Evolutionary conservation across 53 echinoderm and acorn worm species (phyloP).

Genomic region (Echinarachnius parma): DNA sequence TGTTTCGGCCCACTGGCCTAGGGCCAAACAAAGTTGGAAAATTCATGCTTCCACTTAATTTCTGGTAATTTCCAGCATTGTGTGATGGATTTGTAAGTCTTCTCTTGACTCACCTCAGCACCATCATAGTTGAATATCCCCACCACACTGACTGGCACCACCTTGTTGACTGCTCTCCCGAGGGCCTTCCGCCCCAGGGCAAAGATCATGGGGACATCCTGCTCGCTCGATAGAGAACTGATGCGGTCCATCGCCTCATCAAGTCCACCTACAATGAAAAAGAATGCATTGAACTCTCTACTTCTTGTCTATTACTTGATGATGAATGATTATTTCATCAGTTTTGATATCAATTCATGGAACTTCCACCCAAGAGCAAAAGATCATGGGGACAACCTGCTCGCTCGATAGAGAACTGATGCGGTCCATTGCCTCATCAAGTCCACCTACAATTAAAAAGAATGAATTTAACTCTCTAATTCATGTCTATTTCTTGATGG

Average conservation of each 20-base stretch:
- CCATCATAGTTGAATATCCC: conserved; percentile 96
- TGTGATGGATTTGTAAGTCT: too few species aligned
- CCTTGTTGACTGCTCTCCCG: conserved; percentile 94
- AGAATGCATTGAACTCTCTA: too few species aligned
- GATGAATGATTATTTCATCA: too few species aligned
- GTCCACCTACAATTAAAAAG: conserved; percentile 90
- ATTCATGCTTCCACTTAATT: too few species aligned
- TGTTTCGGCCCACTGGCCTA: too few species aligned
- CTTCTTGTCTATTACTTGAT: too few species aligned
- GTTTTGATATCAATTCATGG: too few species aligned
- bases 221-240: conserved; percentile 68
- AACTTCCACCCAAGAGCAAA: too few species aligned
- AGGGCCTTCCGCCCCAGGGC: conserved; percentile 89
- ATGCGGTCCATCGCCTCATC: conserved; percentile 88
- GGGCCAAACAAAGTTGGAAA: conserved; percentile 75
- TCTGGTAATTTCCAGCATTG: too few species aligned
- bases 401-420: conserved; percentile 75
- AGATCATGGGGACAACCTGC: conserved; percentile 85
- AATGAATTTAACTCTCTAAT: too few species aligned
- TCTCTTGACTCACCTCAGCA: conserved; percentile 85
- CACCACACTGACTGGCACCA: conserved; percentile 97
- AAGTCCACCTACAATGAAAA: conserved; percentile 66
- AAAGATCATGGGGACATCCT: conserved; percentile 87
- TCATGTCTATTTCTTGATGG: too few species aligned
- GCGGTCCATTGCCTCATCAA: conserved; percentile 83